Evolutionary conservation across 2,797 vertebrate species (phyloP).

Genomic region (Cryptoblepharus egeriae): DNA sequence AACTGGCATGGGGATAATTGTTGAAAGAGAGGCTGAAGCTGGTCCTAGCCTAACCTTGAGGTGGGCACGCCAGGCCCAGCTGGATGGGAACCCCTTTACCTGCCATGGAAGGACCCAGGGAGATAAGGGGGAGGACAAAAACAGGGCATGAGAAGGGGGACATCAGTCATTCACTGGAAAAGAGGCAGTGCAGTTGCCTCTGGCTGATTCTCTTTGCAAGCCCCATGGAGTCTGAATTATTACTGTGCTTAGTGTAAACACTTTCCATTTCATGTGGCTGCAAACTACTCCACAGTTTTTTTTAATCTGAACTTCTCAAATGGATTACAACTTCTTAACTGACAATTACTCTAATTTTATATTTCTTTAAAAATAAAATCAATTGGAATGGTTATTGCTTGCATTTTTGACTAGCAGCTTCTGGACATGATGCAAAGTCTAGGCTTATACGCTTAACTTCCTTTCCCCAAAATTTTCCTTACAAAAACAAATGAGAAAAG

Average conservation of each 20-base stretch:
- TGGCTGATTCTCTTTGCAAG: neutral
- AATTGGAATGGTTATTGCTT: neutral
- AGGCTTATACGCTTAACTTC: neutral
- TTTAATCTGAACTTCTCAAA: neutral
- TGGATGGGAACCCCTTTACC: no score
- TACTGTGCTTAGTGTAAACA: neutral
- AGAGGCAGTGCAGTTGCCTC: no score
- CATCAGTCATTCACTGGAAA: no score
- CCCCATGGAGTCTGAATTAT: neutral
- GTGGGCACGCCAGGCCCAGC: no score
- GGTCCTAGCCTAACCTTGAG: no score
- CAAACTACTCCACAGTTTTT: neutral
- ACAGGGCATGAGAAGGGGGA: no score
- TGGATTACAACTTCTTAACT: neutral
- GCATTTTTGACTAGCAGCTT: neutral
- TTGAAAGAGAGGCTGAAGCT: no score
- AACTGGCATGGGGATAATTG: no score
- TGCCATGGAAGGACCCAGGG: no score
- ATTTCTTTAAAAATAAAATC: neutral
- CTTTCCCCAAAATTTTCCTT: neutral
- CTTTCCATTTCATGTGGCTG: neutral
- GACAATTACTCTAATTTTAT: neutral
- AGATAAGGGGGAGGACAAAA: no score
- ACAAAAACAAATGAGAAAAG: conserved; percentile 4
- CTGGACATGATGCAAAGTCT: neutral